Evolutionary conservation across 2,888 invertebrate species (phyloP), one percentile per base, ranked within the genome.

Genomic region (Cabera pusaria): DNA sequence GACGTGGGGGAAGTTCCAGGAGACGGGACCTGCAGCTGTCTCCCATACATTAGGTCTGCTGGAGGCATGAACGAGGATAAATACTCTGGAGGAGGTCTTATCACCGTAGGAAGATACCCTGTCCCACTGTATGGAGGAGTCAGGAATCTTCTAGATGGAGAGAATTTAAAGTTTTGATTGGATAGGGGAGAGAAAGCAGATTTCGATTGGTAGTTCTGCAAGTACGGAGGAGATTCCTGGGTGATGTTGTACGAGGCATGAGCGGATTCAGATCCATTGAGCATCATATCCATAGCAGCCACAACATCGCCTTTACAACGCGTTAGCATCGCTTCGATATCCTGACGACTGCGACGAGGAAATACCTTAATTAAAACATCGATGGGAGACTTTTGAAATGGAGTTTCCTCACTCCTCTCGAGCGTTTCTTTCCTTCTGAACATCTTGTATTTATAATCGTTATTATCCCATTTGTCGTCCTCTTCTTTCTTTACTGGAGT

Each of bases 271-370:
- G 73, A 90, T 1, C 93, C 93, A 47, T 93, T 93, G 6, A 96
- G 91, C 91, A 98, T 93, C 68, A 95, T 93, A 69, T 98, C 98
- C 93, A 98, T 98, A 0, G 98, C 97, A 56, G 96, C 95, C 0
- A 98, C 93, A 0, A 97, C 95, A 71, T 98, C 97, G 0, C 97
- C 97, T 74, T 95, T 93, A 74, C 95, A 96, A 44, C 95, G 91
- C 52, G 95, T 93, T 8, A 98, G 87, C 23, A 96, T 92, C 2
- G 94, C 92, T 72, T 98, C 97, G 1, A 98, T 95, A 64, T 97
- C 96, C 27, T 93, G 93, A 26, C 97, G 91, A 56, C 97, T 93
- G 58, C 96, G 92, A 56, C 95, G 93, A 0, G 98, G 98, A 71
- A 98, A 98, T 0, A 98, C 96, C 56, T 97, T 92, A 56, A 95